Base-by-base conservation (phyloP, 2,888 invertebrate species). In the Drosophila demipolita region DNA sequence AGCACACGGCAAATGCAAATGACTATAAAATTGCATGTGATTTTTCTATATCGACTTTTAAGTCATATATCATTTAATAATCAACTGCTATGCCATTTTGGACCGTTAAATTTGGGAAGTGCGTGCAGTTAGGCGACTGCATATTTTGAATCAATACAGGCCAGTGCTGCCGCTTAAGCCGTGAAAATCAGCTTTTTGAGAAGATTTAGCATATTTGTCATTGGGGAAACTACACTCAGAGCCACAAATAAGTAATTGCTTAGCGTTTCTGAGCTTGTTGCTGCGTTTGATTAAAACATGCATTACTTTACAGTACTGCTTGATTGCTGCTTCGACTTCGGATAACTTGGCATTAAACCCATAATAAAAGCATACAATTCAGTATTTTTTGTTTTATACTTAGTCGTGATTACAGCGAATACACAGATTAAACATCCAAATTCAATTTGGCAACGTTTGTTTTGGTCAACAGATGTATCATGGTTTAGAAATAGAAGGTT, bases 401-500 rank as follows among this genome's bases (percentile, higher is more conserved):
- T 23, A 15, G 9, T 9, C 5, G 29, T 9, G 6, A 50, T n/a
- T 50, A n/a, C n/a, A 26, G 50, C n/a, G 17, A 11, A 23, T 48
- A 52, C 11, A 0, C 15, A 29, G 8, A 17, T 9, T 11, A 2
- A 38, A 17, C 11, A 20, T 11, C 9, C 17, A 20, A 20, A 8
- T 17, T 17, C 0, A 29, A 50, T 6, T 9, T 4, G 7, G 11
- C 26, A 26, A 9, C 32, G 57, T 40, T 61, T n/a, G 40, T n/a
- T n/a, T 20, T 36, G 36, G 12, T 26, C 49, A 49, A 66, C 40
- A 20, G 66, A 40, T n/a, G n/a, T 15, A 35, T 12, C 61, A 70
- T 20, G 26, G 45, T 15, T n/a, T 62, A 32, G 55, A 70, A 45
- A 57, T 55, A 55, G 72, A 70, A 15, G 20, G 50, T 23, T 8